Evolutionary conservation across 2,888 invertebrate species (phyloP), one percentile per base, ranked within the genome.

Genomic region (Pyrrhia umbra): DNA sequence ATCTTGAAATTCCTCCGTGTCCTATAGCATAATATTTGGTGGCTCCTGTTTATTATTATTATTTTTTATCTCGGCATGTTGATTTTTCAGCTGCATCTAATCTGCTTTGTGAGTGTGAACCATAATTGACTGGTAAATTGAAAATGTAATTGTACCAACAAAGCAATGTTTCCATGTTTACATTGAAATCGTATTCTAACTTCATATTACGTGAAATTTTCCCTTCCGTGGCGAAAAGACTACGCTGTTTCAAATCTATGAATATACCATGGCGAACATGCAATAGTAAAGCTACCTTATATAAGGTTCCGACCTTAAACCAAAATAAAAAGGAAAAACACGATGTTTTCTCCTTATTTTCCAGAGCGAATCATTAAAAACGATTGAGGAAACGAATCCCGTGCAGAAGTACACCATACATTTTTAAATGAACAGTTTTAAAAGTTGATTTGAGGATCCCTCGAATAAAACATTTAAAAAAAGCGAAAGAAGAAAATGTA

Each of bases 281-380:
- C 40, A 63, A 71, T 67, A 71, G 40, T 71, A 61, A 70, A 46
- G 47, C 45, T 68, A 40, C 59, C 51, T 58, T 49, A 61, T 68
- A 75, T 68, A 59, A 27, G 51, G 40, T 55, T 55, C 42, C 40
- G 52, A 71, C 68, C 61, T 61, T 75, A 67, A 71, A 42, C 61
- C 52, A 10, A 54, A 65, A 43, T 55, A 59, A 72, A 71, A 72
- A 56, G n/a, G 23, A 27, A 68, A 71, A 40, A 57, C 47, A 43
- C 10, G 39, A 47, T 21, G 25, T 56, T 60, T 51, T 62, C 40
- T 42, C 16, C 64, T 62, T 59, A 65, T 72, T 64, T 70, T 54
- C 62, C 54, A 43, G 49, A 16, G 40, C 59, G 59, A 60, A 76
- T 75, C 64, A 76, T 75, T 76, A 75, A 75, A 68, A 59, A 39